phyloP scores from a whole-genome alignment of 1,140 invertebrate genomes.

The Pomacea maculata region DNA sequence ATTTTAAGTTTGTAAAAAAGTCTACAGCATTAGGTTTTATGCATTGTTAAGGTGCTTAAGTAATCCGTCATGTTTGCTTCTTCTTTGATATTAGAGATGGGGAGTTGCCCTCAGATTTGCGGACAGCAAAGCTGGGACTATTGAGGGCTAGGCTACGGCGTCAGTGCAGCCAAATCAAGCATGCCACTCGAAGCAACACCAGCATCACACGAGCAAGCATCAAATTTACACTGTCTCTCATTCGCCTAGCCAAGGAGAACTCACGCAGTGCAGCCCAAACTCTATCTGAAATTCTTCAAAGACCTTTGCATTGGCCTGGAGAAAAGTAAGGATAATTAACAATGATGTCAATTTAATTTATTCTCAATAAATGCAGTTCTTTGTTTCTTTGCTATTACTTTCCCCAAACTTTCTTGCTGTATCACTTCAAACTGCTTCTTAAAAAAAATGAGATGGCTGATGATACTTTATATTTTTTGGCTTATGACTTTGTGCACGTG shows the following conservation, averaged over 20 bases:
- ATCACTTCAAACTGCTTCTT: too few relatives aligned
- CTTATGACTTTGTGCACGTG: too few relatives aligned
- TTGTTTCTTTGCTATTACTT: too few relatives aligned
- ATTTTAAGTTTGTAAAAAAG: too few relatives aligned
- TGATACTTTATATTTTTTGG: too few relatives aligned
- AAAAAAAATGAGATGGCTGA: too few relatives aligned
- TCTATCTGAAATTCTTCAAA: slow-evolving; percentile 36
- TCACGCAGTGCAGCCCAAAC: slow-evolving; percentile 38
- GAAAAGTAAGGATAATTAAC: slow-evolving; percentile 3
- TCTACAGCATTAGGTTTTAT: too few relatives aligned
- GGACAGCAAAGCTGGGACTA: slow-evolving; percentile 56
- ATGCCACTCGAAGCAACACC: slow-evolving; percentile 40
- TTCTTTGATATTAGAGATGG: slow-evolving; percentile 29
- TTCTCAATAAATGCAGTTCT: too few relatives aligned
- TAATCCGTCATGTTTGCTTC: neutral
- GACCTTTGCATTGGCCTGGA: slow-evolving; percentile 13
- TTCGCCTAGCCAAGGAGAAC: slow-evolving; percentile 44
- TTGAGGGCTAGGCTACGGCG: slow-evolving; percentile 51
- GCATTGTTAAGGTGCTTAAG: neutral
- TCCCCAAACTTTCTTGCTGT: too few relatives aligned
- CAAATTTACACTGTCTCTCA: slow-evolving; percentile 40
- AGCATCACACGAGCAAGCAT: slow-evolving; percentile 24
- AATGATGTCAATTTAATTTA: neutral
- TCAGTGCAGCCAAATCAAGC: slow-evolving; percentile 52
- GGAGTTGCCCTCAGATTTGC: slow-evolving; percentile 40